Evolutionary conservation across 2,113 vertebrate genomes (phyloP), one percentile per base, ranked within the genome.

Genomic region (Apeltes quadracus): DNA sequence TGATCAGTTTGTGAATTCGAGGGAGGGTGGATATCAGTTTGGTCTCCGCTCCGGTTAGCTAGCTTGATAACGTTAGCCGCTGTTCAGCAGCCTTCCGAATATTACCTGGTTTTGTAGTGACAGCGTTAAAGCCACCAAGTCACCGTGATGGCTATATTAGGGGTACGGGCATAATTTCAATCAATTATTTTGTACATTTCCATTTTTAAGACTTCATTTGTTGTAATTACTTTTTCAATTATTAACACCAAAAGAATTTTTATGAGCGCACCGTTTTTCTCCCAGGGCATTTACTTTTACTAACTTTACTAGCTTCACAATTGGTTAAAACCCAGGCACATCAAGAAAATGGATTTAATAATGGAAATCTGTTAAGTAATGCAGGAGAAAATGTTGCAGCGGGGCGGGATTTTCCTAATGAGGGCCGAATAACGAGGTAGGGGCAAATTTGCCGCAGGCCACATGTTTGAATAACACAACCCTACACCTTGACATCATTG

Each of bases 401-500:
- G 13, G 59, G 68, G 38, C 65, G 67, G 15, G 27, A 72, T 57
- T 59, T n/a, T 38, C 43, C 43, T 75, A 76, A 84, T 0, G 9
- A 79, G 66, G 12, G 25, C 48, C 64, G 82, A 71, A 71, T 68
- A 69, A 67, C 48, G 57, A 62, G 23, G 36, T 8, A 23, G 56
- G 36, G 10, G 13, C 34, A 64, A 29, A 63, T 54, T 25, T 41
- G 41, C 59, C 51, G 34, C 25, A 36, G 62, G 32, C 48, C 36
- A 22, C 29, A 25, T 39, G 39, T 58, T 69, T 22, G 12, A 54
- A 69, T 23, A 22, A 58, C 69, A 76, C 16, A 80, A 71, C 15
- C 44, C 16, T 16, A 62, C 59, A 72, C 63, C 53, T 73, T 36
- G 51, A 85, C 67, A 63, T 73, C 20, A 81, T 57, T 73, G 58